phyloP scores from a whole-genome alignment of 2,888 invertebrate genomes.

The Harpalus rubripes region DNA sequence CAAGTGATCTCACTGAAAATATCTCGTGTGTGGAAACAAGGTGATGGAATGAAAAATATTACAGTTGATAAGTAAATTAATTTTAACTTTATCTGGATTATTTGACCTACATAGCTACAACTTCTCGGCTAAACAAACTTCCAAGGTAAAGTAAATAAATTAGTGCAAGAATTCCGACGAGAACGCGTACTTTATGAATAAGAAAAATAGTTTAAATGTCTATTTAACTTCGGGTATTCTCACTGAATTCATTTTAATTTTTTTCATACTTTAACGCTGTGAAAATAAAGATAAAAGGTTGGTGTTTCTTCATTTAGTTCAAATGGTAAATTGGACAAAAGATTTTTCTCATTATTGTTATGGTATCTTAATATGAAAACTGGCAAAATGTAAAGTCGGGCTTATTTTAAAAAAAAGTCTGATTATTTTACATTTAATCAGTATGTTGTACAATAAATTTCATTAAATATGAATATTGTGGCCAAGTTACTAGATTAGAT shows the following conservation, averaged over 20 bases:
- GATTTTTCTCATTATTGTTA: background rate
- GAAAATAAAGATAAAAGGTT: background rate
- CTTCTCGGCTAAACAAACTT: slow-evolving; percentile 28
- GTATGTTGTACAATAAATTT: no score
- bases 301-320: background rate
- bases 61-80: slow-evolving; percentile 35
- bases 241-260: slow-evolving; percentile 1
- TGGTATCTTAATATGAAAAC: background rate
- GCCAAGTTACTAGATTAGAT: no score
- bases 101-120: slow-evolving; percentile 44
- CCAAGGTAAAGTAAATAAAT: slow-evolving; percentile 46
- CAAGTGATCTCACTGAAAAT: background rate
- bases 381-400: background rate
- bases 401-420: no score
- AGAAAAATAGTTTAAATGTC: slow-evolving; percentile 18
- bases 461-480: no score
- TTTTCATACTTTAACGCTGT: background rate
- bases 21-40: slow-evolving; percentile 1
- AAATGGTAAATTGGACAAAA: background rate
- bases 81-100: slow-evolving; percentile 45
- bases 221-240: background rate
- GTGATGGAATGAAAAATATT: slow-evolving; percentile 37
- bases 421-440: no score
- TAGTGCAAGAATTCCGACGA: slow-evolving; percentile 10
- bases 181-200: slow-evolving; percentile 3